Evolutionary conservation across 2,113 vertebrate genomes (phyloP).

Genomic region (Antechinus stuartii): DNA sequence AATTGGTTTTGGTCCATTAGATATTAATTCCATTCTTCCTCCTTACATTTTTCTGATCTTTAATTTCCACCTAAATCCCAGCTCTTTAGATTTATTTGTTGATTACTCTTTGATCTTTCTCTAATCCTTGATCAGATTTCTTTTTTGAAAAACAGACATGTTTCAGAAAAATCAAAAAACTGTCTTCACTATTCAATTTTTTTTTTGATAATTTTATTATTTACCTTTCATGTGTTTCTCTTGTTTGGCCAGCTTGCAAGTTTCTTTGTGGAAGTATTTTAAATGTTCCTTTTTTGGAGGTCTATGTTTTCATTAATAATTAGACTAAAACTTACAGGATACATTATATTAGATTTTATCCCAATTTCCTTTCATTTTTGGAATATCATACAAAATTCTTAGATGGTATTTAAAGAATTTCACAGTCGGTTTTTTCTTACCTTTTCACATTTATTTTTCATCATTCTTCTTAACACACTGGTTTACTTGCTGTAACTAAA

Average conservation of each 20-base stretch:
- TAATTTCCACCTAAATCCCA: background rate
- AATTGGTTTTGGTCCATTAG: background rate
- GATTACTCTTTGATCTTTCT: background rate
- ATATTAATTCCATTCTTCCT: background rate
- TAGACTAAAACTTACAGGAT: background rate
- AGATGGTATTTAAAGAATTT: background rate
- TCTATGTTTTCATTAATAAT: background rate
- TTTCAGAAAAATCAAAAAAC: background rate
- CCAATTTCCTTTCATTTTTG: background rate
- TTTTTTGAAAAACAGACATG: background rate
- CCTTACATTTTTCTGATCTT: background rate
- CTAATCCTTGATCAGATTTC: background rate
- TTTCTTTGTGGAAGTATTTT: background rate
- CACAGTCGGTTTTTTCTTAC: background rate
- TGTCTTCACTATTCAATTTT: background rate
- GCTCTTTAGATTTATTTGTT: background rate
- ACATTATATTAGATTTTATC: no score
- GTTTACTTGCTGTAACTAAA: background rate
- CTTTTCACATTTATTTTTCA: background rate
- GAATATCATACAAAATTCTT: background rate
- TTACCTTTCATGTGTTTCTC: background rate
- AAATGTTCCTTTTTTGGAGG: background rate
- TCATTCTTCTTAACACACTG: background rate
- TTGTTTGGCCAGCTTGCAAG: background rate
- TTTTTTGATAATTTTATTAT: background rate